These are phyloP conservation scores for Xenopus petersii DNA, from an alignment of 2,797 vertebrate species.

Conservation along the genomic window DNA sequence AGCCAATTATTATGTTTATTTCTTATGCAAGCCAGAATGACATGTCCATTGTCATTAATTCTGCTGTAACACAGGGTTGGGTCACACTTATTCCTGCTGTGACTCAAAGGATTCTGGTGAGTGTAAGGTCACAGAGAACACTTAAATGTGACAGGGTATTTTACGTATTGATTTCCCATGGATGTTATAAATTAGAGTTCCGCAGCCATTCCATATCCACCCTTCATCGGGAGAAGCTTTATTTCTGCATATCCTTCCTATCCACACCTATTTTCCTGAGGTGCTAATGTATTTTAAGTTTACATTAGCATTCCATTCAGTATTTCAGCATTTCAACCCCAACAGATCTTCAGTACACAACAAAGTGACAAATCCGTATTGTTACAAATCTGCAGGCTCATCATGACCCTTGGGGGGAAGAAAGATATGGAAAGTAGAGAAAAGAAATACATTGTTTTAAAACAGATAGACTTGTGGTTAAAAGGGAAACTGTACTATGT, in stretches of 20 bases:
- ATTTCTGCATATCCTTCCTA: constrained; percentile 7
- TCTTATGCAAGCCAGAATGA: background rate
- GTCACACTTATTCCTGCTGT: constrained; percentile 16
- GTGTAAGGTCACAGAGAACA: constrained; percentile 26
- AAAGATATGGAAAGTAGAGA: too few relatives aligned
- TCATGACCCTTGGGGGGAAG: background rate
- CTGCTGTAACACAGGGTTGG: too few relatives aligned
- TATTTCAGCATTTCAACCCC: constrained; percentile 2
- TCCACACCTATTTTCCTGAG: constrained; percentile 20
- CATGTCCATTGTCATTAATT: too few relatives aligned
- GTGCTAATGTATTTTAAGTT: constrained; percentile 15
- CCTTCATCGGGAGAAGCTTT: constrained; percentile 30
- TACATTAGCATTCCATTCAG: constrained; percentile 8
- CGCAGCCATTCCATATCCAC: constrained; percentile 24
- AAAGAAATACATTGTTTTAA: too few relatives aligned
- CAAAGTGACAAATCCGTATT: background rate
- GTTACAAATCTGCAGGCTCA: background rate
- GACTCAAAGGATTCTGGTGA: constrained; percentile 33
- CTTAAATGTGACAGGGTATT: constrained; percentile 7
- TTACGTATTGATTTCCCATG: constrained; percentile 39
- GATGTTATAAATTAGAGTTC: constrained; percentile 28
- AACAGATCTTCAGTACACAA: constrained; percentile 12
- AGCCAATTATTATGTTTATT: constrained; percentile 5
- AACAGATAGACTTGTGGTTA: too few relatives aligned
- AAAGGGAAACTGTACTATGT: too few relatives aligned